Evolutionary conservation across 2,797 vertebrate species (phyloP).

Genomic region (Periparus ater): DNA sequence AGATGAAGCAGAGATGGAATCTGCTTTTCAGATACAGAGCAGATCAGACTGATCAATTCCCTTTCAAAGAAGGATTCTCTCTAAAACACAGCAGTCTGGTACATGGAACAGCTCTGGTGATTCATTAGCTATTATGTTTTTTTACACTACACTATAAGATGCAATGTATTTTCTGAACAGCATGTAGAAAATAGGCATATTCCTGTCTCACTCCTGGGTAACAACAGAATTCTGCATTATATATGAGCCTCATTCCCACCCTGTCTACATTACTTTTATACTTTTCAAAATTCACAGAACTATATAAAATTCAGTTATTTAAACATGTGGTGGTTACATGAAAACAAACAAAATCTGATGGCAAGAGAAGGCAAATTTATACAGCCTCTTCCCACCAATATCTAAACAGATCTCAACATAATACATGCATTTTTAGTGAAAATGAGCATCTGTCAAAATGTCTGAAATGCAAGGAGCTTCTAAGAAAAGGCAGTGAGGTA

Average conservation of each 20-base stretch:
- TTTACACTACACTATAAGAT: not conserved
- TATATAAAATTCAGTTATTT: not conserved
- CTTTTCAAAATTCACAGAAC: not conserved
- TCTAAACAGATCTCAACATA: not conserved
- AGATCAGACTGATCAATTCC: not conserved
- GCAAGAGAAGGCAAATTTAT: not conserved
- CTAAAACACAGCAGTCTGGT: not conserved
- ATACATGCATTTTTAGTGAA: not conserved
- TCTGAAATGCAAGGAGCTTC: not conserved
- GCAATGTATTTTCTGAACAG: not conserved
- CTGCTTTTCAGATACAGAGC: not conserved
- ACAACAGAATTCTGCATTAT: not conserved
- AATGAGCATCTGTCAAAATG: not conserved
- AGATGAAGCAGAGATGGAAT: not conserved
- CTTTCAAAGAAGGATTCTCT: not conserved
- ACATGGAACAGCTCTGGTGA: not conserved
- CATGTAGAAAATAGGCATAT: not conserved
- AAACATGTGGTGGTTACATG: rapidly evolving
- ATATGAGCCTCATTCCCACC: not conserved
- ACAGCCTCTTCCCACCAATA: not conserved
- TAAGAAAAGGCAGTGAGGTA: not conserved
- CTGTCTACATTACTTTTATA: not conserved
- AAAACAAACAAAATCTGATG: not conserved
- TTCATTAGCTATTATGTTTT: not conserved
- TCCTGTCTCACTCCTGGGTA: not conserved